These are phyloP conservation scores for Scomber japonicus DNA, from an alignment of 2,113 vertebrate species.

Conservation along the genomic window DNA sequence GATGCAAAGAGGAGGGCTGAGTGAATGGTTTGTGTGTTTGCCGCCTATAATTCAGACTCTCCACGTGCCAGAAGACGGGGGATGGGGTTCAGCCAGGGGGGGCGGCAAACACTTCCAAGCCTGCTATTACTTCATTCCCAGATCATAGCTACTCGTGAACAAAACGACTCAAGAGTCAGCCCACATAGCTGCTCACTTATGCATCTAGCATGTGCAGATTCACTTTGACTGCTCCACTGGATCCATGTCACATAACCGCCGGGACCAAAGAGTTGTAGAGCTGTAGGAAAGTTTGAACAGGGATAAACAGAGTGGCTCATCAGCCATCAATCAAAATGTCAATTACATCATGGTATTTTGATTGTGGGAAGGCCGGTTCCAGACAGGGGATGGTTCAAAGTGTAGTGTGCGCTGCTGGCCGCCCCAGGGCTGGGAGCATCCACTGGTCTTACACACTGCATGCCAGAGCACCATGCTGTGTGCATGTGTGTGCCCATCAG, in stretches of 20 bases:
- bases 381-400: background rate
- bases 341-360: constrained; percentile 18
- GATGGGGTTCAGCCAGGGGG: constrained; percentile 57
- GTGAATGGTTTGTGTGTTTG: constrained; percentile 61
- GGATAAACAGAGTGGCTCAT: constrained; percentile 20
- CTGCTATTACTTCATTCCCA: constrained; percentile 69
- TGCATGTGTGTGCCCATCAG: constrained; percentile 25
- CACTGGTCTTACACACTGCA: constrained; percentile 33
- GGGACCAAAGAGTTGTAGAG: background rate
- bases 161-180: constrained; percentile 48
- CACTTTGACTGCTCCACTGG: constrained; percentile 26
- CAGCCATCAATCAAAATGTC: constrained; percentile 20
- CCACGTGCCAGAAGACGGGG: constrained; percentile 59
- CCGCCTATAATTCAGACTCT: constrained; percentile 73
- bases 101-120: constrained; percentile 56
- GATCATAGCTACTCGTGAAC: constrained; percentile 49
- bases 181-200: constrained; percentile 7
- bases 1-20: constrained; percentile 52
- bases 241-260: constrained; percentile 24
- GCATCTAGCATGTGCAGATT: constrained; percentile 18
- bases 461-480: constrained; percentile 33
- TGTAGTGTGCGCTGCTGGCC: background rate
- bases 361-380: background rate
- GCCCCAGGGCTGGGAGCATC: constrained; percentile 19
- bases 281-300: background rate